A percentile compares a stretch with the other conserved stretches of the same genome.
Conservation (phyloP, 2,888 invertebrate genomes). For the Leucophenga montana region DNA sequence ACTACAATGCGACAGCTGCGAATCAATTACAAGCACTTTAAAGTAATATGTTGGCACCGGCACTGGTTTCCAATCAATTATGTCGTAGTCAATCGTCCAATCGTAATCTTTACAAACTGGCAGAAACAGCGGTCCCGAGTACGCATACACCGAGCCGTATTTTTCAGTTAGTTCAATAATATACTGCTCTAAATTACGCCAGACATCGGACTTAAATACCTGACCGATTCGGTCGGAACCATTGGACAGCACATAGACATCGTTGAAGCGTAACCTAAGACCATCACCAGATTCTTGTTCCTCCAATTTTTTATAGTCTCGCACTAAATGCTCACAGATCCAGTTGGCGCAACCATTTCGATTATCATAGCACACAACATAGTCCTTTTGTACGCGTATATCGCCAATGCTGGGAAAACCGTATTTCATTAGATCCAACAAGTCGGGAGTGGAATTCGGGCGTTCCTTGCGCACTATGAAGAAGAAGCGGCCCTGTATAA, state of each 20-base stretch:
- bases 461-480: slow-evolving; percentile 17
- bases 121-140: slow-evolving; percentile 51
- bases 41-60: slow-evolving; percentile 55
- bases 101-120: slow-evolving; percentile 33
- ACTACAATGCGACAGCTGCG: slow-evolving; percentile 10
- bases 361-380: slow-evolving; percentile 51
- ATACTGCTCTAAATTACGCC: slow-evolving; percentile 46
- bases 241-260: slow-evolving; percentile 52
- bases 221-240: slow-evolving; percentile 38
- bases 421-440: slow-evolving; percentile 49
- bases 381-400: slow-evolving; percentile 50
- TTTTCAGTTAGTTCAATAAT: slow-evolving; percentile 38
- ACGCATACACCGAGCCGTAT: slow-evolving; percentile 49
- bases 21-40: slow-evolving; percentile 53
- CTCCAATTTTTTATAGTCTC: slow-evolving; percentile 39
- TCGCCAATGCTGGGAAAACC: slow-evolving; percentile 52
- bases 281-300: slow-evolving; percentile 32
- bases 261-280: slow-evolving; percentile 49
- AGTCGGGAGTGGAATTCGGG: slow-evolving; percentile 30
- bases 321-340: slow-evolving; percentile 53
- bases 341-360: slow-evolving; percentile 44
- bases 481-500: slow-evolving; percentile 5
- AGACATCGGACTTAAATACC: slow-evolving; percentile 45
- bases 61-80: slow-evolving; percentile 44
- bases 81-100: slow-evolving; percentile 51